These are phyloP conservation scores for Pangasianodon gigas DNA, from an alignment of 2,113 vertebrate genomes.

Conservation along the genomic window DNA sequence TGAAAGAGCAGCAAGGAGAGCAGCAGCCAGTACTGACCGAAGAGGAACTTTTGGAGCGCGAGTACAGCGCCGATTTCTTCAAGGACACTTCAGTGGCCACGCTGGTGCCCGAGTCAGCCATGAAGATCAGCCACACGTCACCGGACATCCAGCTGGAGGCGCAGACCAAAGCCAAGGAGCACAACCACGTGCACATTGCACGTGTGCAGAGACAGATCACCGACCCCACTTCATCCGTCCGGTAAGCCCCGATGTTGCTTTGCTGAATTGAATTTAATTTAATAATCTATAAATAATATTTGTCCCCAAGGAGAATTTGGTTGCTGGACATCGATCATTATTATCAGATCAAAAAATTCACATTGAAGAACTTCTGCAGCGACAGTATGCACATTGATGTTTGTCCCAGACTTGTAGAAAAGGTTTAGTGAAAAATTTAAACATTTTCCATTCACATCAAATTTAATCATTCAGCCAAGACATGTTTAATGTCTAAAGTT, in stretches of 20 bases:
- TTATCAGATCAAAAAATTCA: neutral
- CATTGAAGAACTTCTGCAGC: neutral
- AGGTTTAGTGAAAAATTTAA: neutral
- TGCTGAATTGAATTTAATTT: neutral
- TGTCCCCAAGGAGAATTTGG: too few relatives aligned
- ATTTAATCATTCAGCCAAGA: neutral
- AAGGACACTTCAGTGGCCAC: conserved; percentile 73
- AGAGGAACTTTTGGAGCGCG: conserved; percentile 83
- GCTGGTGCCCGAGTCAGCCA: conserved; percentile 80
- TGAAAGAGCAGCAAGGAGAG: conserved; percentile 86
- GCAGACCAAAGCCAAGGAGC: conserved; percentile 80
- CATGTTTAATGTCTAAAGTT: neutral
- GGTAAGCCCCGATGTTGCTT: conserved; percentile 76
- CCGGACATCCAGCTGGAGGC: conserved; percentile 89
- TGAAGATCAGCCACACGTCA: conserved; percentile 98
- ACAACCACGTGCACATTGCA: conserved; percentile 76
- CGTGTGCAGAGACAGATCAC: conserved; percentile 91
- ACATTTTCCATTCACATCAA: neutral
- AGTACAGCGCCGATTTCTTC: conserved; percentile 86
- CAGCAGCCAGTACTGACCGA: conserved; percentile 84
- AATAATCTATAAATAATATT: neutral
- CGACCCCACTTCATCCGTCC: conserved; percentile 87
- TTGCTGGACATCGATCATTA: neutral
- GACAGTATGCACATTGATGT: neutral
- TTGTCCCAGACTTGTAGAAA: neutral